Evolutionary conservation across 2,797 vertebrate species (phyloP).

Genomic region (Centroberyx gerrardi): DNA sequence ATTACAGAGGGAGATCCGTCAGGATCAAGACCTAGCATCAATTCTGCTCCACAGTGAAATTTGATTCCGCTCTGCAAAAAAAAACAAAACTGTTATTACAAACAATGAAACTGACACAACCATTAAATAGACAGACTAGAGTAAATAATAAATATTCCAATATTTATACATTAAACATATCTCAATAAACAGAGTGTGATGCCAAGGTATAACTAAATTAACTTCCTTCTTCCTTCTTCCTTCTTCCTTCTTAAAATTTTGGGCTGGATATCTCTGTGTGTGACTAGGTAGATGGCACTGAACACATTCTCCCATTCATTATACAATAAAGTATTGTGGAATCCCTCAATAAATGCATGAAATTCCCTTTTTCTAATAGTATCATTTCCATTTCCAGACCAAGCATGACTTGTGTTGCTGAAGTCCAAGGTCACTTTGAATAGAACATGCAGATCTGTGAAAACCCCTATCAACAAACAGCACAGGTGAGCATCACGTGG

Average conservation of each 20-base stretch:
- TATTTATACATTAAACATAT: background rate
- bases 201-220: background rate
- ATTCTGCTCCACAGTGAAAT: conserved; percentile 76
- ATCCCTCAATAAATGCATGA: background rate
- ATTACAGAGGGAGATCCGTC: background rate
- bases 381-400: conserved; percentile 35
- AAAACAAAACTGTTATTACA: background rate
- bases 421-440: conserved; percentile 67
- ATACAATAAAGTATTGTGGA: background rate
- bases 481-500: conserved; percentile 15
- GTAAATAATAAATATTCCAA: background rate
- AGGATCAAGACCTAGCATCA: conserved; percentile 26
- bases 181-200: background rate
- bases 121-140: background rate
- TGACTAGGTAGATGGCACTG: background rate
- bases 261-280: background rate
- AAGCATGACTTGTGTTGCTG: conserved; percentile 28
- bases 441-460: conserved; percentile 12
- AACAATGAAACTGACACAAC: conserved; percentile 4
- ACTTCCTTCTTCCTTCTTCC: background rate
- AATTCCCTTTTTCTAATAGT: background rate
- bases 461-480: conserved; percentile 61
- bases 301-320: background rate
- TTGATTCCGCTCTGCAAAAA: conserved; percentile 70
- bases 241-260: background rate